A percentile compares a stretch with the other conserved stretches of the same genome.
Conservation (phyloP, 2,888 invertebrate species). For the Dynastes maya region DNA sequence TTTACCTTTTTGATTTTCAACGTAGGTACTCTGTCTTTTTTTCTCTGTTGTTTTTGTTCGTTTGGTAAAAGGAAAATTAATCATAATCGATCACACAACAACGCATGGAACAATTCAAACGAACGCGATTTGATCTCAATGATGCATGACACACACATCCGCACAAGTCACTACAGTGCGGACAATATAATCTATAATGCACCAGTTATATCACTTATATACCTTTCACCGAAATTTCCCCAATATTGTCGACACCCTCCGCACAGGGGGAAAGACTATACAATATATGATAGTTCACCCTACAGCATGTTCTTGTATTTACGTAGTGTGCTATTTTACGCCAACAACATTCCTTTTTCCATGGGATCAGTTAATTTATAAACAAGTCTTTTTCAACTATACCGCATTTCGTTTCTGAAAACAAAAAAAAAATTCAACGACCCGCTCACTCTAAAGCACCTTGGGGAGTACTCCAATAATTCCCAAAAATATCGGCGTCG, state of each 20-base stretch:
- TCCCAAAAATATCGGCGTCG: too few relatives aligned
- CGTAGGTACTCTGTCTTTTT: background rate
- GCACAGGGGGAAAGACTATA: background rate
- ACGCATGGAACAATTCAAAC: slow-evolving; percentile 29
- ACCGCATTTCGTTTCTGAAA: background rate
- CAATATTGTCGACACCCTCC: slow-evolving; percentile 17
- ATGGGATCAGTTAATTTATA: slow-evolving; percentile 39
- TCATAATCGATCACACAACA: slow-evolving; percentile 9
- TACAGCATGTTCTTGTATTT: slow-evolving; percentile 38
- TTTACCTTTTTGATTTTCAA: background rate
- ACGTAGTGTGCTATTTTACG: slow-evolving; percentile 14
- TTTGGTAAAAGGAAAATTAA: slow-evolving; percentile 1
- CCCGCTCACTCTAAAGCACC: too few relatives aligned
- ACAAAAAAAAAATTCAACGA: too few relatives aligned
- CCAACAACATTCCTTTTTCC: slow-evolving; percentile 28
- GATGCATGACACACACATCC: slow-evolving; percentile 43
- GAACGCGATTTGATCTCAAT: slow-evolving; percentile 23
- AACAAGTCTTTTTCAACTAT: slow-evolving; percentile 7
- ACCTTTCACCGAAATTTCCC: slow-evolving; percentile 40
- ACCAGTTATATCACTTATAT: slow-evolving; percentile 39
- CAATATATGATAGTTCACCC: slow-evolving; percentile 28
- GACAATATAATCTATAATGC: slow-evolving; percentile 44
- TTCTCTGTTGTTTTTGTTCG: slow-evolving; percentile 13
- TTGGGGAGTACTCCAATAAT: too few relatives aligned
- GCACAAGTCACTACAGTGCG: slow-evolving; percentile 33